phyloP scores from a whole-genome alignment of 2,113 vertebrate genomes.

The Etheostoma spectabile region DNA sequence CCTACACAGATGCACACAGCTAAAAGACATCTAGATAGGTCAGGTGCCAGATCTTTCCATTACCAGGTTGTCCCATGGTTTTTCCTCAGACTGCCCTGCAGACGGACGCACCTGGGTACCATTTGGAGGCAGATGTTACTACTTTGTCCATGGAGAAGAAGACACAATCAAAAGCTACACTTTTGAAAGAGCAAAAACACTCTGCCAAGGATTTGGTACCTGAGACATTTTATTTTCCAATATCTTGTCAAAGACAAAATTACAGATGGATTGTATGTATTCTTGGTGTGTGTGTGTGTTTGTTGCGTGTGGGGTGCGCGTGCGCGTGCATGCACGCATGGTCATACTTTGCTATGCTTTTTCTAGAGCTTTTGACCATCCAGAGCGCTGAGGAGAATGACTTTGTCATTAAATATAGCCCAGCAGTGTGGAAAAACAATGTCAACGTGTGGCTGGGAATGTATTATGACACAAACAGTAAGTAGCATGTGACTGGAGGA shows the following conservation, averaged over 20 bases:
- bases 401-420: slow-evolving; percentile 78
- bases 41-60: not conserved
- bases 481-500: slow-evolving; percentile 48
- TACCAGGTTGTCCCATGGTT: not conserved
- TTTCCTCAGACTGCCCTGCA: slow-evolving; percentile 80
- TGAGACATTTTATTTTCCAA: not conserved
- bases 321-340: too few species aligned
- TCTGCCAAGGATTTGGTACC: slow-evolving; percentile 77
- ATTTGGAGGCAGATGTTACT: slow-evolving; percentile 76
- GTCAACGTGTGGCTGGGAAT: slow-evolving; percentile 83
- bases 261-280: not conserved
- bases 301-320: too few species aligned
- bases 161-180: slow-evolving; percentile 80
- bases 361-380: slow-evolving; percentile 80
- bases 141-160: slow-evolving; percentile 84
- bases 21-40: not conserved
- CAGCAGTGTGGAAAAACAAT: slow-evolving; percentile 79
- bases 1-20: not conserved
- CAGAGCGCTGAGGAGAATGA: slow-evolving; percentile 77
- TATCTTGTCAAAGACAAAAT: not conserved
- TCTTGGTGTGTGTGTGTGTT: not conserved
- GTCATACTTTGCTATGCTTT: slow-evolving; percentile 5
- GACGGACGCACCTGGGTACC: slow-evolving; percentile 85
- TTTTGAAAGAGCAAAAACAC: slow-evolving; percentile 65
- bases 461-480: slow-evolving; percentile 81